These are phyloP conservation scores for Lepisosteus oculatus DNA, from an alignment of 2,113 vertebrate species.

Conservation along the genomic window DNA sequence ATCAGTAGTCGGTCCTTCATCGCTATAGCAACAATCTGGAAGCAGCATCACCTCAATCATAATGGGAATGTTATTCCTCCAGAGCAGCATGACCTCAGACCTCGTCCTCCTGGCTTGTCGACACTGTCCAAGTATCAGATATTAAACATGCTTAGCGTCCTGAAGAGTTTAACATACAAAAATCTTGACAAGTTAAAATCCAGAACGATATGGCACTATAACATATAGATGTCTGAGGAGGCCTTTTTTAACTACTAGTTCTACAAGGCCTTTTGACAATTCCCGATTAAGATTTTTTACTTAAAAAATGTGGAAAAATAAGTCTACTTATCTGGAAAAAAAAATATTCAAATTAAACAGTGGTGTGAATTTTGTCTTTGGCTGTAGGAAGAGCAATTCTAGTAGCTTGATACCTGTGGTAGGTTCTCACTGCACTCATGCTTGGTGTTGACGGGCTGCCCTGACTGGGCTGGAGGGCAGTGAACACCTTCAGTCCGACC, in stretches of 20 bases:
- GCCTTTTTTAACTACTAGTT: no score
- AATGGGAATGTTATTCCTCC: constrained; percentile 93
- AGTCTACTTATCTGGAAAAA: no score
- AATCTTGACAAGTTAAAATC: background rate
- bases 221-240: no score
- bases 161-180: background rate
- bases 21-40: constrained; percentile 97
- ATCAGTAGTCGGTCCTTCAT: constrained; percentile 84
- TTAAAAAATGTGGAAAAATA: no score
- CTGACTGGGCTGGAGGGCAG: constrained; percentile 90
- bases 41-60: constrained; percentile 98
- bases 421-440: constrained; percentile 94
- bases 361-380: no score
- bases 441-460: constrained; percentile 74
- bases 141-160: background rate
- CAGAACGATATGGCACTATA: no score
- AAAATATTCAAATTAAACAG: no score
- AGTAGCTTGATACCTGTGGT: constrained; percentile 74
- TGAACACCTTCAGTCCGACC: constrained; percentile 93
- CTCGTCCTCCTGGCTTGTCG: constrained; percentile 88
- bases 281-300: no score
- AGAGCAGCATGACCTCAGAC: constrained; percentile 88
- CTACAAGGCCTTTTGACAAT: no score
- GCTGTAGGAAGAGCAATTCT: no score
- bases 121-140: constrained; percentile 66